Conservation (phyloP, 2,113 vertebrate species). For the Calyptomena viridis region DNA sequence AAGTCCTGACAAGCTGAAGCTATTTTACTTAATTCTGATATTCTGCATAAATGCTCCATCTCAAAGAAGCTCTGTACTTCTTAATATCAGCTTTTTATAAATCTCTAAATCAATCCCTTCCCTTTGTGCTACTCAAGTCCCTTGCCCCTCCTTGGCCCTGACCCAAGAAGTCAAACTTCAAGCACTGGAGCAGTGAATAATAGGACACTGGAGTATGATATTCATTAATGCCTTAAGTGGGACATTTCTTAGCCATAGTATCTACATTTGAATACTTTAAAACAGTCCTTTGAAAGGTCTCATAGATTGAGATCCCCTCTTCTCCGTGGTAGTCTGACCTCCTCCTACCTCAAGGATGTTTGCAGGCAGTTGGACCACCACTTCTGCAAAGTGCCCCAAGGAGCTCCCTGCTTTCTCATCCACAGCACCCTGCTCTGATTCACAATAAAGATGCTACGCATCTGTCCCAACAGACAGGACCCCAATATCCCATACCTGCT, state of each 20-base stretch:
- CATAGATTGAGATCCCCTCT: neutral
- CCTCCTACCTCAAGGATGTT: neutral
- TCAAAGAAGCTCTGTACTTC: neutral
- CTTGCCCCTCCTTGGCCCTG: neutral
- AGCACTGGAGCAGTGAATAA: neutral
- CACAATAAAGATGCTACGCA: neutral
- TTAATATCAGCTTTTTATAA: neutral
- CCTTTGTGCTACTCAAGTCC: neutral
- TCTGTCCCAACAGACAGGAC: neutral
- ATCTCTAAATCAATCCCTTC: neutral
- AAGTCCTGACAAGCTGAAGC: neutral
- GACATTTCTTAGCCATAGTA: neutral
- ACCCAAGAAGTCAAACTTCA: neutral
- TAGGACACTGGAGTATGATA: neutral
- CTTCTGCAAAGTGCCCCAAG: neutral
- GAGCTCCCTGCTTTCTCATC: neutral
- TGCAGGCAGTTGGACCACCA: neutral
- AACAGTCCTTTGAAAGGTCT: neutral
- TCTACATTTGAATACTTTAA: neutral
- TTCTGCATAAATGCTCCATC: neutral
- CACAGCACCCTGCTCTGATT: neutral
- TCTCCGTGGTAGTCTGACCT: neutral
- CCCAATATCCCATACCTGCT: neutral
- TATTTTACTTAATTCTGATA: constrained; percentile 27
- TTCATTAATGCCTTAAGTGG: neutral